Conservation (phyloP, 2,888 invertebrate species). For the Cenopis cana region DNA sequence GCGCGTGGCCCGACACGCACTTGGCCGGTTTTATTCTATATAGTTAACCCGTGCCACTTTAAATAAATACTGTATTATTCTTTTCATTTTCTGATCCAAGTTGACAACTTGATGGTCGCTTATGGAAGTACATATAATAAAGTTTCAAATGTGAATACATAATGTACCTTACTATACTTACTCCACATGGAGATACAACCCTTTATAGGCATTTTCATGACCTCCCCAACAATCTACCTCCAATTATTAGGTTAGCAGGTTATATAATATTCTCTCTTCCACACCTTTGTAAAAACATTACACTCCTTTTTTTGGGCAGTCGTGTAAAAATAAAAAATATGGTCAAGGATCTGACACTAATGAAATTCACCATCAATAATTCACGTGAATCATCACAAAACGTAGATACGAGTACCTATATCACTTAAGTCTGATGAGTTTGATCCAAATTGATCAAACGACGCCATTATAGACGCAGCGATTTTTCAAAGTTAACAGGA, state of each 20-base stretch:
- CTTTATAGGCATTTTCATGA: too few species aligned
- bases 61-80: neutral
- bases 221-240: neutral
- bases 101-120: neutral
- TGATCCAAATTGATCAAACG: conserved; percentile 19
- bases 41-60: too few species aligned
- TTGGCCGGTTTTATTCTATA: too few species aligned
- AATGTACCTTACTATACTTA: neutral
- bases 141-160: too few species aligned
- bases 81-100: neutral
- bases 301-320: too few species aligned
- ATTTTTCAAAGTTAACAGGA: neutral
- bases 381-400: neutral
- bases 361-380: neutral
- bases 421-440: neutral
- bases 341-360: neutral
- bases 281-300: neutral
- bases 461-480: conserved; percentile 13
- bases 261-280: neutral
- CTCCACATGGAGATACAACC: neutral
- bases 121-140: too few species aligned
- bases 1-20: too few species aligned
- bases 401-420: neutral
- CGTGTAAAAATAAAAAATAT: too few species aligned
- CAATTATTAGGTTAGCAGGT: neutral